phyloP scores from a whole-genome alignment of 30 jellyfish, hydroid and myxozoan species.

The Turritopsis dohrnii region DNA sequence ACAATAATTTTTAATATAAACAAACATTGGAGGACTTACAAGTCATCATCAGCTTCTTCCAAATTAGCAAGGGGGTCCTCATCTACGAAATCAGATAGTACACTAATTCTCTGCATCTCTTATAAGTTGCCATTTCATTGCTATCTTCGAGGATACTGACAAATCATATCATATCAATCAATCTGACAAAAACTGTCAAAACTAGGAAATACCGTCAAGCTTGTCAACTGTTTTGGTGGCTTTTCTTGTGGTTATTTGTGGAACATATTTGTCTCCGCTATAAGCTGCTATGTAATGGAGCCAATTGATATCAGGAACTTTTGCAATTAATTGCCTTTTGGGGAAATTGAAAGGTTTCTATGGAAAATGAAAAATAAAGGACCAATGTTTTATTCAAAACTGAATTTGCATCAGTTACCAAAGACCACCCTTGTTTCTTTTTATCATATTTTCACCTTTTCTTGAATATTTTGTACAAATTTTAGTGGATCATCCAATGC shows the following conservation, averaged over 20 bases:
- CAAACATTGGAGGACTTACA: no score
- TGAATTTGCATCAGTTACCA: no score
- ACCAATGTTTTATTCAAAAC: background rate
- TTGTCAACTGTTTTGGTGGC: background rate
- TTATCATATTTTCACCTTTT: constrained; percentile 29
- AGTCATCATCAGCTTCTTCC: no score
- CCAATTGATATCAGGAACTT: constrained; percentile 67
- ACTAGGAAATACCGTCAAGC: background rate
- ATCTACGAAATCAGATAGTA: background rate
- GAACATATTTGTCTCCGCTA: constrained; percentile 19
- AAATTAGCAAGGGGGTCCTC: no score
- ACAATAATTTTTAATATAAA: no score
- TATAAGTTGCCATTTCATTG: background rate
- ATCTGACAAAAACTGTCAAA: background rate
- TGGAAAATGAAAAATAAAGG: background rate
- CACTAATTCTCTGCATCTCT: background rate
- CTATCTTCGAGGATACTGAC: background rate
- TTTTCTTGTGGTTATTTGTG: constrained; percentile 32
- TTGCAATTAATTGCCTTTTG: constrained; percentile 47
- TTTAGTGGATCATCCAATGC: constrained; percentile 72
- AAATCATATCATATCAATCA: background rate
- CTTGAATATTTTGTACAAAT: constrained; percentile 61
- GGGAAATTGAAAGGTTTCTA: constrained; percentile 65
- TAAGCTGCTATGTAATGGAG: constrained; percentile 63
- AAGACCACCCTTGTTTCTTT: no score